Base-by-base conservation (phyloP, 92 coral and sea anemone genomes). In the Paramuricea clavata region DNA sequence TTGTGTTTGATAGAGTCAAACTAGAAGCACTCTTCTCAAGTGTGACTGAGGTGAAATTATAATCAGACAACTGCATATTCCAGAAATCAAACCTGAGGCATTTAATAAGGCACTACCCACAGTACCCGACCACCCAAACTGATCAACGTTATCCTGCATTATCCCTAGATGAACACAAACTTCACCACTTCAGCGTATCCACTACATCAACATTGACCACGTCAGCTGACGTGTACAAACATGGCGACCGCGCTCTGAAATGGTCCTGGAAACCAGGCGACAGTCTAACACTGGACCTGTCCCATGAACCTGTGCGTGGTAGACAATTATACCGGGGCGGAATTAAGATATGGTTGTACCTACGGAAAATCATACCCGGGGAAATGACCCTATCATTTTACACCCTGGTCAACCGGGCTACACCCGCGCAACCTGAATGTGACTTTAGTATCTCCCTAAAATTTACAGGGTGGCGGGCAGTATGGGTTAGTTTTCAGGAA, bases 261-360 rank as follows among this genome's bases (percentile, higher is more conserved):
- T 79, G 84, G 84, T 16, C 84, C 21, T 79, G 84, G 84, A 44
- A 35, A 22, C 49, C 49, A 41, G 84, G 84, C 1, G 84, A 79
- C 35, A 79, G 71, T 30, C 28, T 79, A 6, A 60, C 31, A 6
- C 25, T 79, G 35, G 71, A 57, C 47, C 73, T 79, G 26, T 79
- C 64, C 7, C 84, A 79, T 10, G 84, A 79, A 12, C 84, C 84
- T 15, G 73, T 79, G 13, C 56, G 33, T 0, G 44, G 43, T 27
- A 15, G 7, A 0, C 78, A 79, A 69, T 21, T 86, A 22, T 21
- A 19, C 39, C 8, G 65, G 0, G 93, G 95, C 15, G 93, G 93
- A 2, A 42, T 89, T 17, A 92, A 92, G 75, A 39, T 92, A 28
- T 92, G 95, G 95, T 22, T 92, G 26, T 92, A 87, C 83, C 90